These are phyloP conservation scores for Aphodius granarius DNA, from an alignment of 2,888 invertebrate genomes.

Conservation along the genomic window DNA sequence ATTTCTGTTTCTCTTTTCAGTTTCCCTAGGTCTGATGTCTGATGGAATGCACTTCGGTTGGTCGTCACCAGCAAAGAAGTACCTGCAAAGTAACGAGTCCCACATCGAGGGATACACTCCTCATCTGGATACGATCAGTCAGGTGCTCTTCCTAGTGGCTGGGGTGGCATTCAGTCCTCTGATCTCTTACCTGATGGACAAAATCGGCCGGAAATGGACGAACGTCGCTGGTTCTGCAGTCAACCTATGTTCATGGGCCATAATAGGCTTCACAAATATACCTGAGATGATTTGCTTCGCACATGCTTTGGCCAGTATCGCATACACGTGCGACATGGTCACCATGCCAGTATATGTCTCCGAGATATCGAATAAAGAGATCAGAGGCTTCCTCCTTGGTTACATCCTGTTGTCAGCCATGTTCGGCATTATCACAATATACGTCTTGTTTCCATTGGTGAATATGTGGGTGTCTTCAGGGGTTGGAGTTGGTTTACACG, in stretches of 20 bases:
- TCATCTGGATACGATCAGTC: neutral
- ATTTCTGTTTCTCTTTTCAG: conserved; percentile 28
- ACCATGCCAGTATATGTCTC: conserved; percentile 2
- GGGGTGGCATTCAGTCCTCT: neutral
- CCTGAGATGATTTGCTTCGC: neutral
- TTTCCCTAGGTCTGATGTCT: conserved; percentile 30
- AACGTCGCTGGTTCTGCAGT: neutral
- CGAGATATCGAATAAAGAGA: neutral
- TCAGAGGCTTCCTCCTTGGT: neutral
- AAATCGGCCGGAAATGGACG: neutral
- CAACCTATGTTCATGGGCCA: neutral
- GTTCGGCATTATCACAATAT: neutral
- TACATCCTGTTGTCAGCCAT: neutral
- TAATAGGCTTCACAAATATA: neutral
- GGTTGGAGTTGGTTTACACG: neutral
- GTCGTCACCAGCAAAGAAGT: conserved; percentile 27
- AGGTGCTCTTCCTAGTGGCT: neutral
- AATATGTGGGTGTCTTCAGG: neutral
- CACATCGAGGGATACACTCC: neutral
- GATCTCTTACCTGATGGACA: neutral
- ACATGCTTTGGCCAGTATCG: neutral
- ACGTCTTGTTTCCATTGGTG: neutral
- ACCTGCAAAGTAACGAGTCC: neutral
- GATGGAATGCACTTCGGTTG: conserved; percentile 36
- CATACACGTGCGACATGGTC: neutral